These are phyloP conservation scores for Pachyuromys duprasi DNA, from an alignment of 2,797 vertebrate genomes.

Conservation along the genomic window DNA sequence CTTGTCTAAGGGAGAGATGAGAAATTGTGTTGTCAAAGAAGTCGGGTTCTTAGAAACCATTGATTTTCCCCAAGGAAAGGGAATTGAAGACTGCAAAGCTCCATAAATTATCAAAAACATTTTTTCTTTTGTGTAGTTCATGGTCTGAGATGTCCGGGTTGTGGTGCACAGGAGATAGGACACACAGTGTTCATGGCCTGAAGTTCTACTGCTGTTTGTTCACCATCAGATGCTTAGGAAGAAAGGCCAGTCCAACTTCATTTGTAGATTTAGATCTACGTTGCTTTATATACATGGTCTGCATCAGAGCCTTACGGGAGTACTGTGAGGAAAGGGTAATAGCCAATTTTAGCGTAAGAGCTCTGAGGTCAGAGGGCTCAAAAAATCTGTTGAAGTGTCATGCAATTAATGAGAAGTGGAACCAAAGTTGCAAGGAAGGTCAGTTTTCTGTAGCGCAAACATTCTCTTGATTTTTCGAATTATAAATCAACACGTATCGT, in stretches of 20 bases:
- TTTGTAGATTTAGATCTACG: not conserved
- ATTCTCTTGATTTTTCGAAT: not conserved
- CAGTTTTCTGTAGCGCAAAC: not conserved
- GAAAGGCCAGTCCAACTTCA: not conserved
- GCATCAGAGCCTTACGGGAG: not conserved
- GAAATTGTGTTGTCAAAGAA: not conserved
- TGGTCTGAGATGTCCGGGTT: rapidly evolving
- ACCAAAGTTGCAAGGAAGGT: not conserved
- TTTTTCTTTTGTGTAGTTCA: not conserved
- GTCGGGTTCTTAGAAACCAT: not conserved
- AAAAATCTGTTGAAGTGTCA: not conserved
- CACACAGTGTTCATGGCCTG: rapidly evolving
- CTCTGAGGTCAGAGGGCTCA: not conserved
- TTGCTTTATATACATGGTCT: not conserved
- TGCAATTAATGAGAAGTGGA: not conserved
- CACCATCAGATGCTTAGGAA: rapidly evolving
- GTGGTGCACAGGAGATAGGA: rapidly evolving
- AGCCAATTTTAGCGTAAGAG: not conserved
- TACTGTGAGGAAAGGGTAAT: not conserved
- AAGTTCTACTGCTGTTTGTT: rapidly evolving
- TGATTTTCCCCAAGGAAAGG: not conserved
- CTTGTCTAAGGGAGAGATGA: not conserved
- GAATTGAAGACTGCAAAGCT: not conserved
- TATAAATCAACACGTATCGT: not conserved
- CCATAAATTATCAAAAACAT: not conserved